Conservation (phyloP, 2,888 invertebrate genomes). For the Drosophila cracens region DNA sequence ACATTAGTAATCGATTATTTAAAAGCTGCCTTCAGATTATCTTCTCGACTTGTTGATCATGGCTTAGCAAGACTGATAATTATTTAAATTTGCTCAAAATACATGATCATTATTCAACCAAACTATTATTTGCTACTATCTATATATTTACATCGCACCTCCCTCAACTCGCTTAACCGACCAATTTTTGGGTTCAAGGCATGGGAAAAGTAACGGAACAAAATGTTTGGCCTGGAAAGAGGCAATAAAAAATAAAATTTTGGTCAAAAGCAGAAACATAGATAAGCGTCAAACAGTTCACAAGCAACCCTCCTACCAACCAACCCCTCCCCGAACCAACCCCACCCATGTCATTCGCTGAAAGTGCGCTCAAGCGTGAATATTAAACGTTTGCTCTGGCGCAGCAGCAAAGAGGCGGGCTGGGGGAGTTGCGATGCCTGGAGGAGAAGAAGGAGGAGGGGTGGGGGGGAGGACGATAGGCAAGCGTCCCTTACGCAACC, state of each 20-base stretch:
- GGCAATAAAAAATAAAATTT: slow-evolving; percentile 80
- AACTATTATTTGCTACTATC: neutral
- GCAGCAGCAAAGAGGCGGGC: slow-evolving; percentile 9
- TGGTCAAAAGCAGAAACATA: slow-evolving; percentile 74
- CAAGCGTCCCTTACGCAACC: slow-evolving; percentile 56
- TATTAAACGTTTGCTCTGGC: slow-evolving; percentile 78
- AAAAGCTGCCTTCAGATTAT: neutral
- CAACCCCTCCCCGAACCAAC: neutral
- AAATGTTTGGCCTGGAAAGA: slow-evolving; percentile 75
- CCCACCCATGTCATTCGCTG: slow-evolving; percentile 20
- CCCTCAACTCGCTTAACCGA: neutral
- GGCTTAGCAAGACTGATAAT: neutral
- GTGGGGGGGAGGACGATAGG: neutral
- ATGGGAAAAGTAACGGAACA: slow-evolving; percentile 49
- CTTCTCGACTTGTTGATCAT: neutral
- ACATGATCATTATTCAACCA: neutral
- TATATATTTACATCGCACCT: neutral
- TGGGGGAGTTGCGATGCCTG: neutral
- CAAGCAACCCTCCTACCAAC: slow-evolving; percentile 50
- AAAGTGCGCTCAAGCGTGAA: slow-evolving; percentile 78
- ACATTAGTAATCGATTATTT: neutral
- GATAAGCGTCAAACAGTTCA: slow-evolving; percentile 80
- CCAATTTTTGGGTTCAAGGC: slow-evolving; percentile 32
- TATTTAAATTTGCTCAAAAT: neutral
- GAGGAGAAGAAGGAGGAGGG: neutral